Conservation (phyloP, 2,113 vertebrate genomes). For the cattle (Bos taurus) region ARS-UCD2.0 NC_037332.1:47155501-47156000, state of each 20-base stretch:
- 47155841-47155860: neutral
- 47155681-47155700: neutral
- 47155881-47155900: neutral
- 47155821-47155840: neutral
- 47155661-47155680: neutral
- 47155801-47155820: neutral
- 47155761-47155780: neutral
- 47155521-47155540: neutral
- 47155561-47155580: neutral
- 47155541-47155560: neutral
- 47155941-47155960: neutral
- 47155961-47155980: neutral
- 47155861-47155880: neutral
- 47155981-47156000: neutral
- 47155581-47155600: neutral
- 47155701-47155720: neutral
- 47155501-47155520: neutral
- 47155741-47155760: neutral
- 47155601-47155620: neutral
- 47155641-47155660: neutral
- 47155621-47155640: neutral
- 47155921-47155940: neutral
- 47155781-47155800: neutral
- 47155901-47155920: neutral
- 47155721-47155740: neutral